Percentiles rank a stretch among this genome's conserved stretches.
These are phyloP conservation scores for Choristoneura rosaceana DNA, from an alignment of 2,888 invertebrate genomes.

Conservation along the genomic window DNA sequence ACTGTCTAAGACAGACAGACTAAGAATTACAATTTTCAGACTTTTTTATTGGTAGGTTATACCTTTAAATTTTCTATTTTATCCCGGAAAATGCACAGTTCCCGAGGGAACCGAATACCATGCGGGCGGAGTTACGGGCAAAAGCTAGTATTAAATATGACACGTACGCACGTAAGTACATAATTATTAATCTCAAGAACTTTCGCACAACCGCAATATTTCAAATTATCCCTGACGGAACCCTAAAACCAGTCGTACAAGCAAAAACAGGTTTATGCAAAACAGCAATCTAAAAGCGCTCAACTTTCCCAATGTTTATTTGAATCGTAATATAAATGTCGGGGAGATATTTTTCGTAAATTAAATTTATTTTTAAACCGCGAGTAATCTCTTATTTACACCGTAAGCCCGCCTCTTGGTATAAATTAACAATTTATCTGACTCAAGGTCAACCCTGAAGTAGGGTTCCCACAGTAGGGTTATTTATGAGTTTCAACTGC, in stretches of 20 bases:
- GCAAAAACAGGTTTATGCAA: slow-evolving; percentile 26
- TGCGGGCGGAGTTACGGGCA: no score
- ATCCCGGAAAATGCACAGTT: no score
- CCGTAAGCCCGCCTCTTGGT: slow-evolving; percentile 18
- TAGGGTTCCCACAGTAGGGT: neutral
- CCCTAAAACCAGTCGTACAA: neutral
- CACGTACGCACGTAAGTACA: no score
- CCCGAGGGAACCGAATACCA: no score
- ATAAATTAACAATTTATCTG: slow-evolving; percentile 33
- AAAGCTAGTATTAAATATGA: no score
- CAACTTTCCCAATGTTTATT: slow-evolving; percentile 30
- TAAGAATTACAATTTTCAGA: no score
- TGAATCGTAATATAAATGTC: slow-evolving; percentile 24
- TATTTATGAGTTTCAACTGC: neutral
- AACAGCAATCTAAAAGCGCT: slow-evolving; percentile 16
- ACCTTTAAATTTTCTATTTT: no score
- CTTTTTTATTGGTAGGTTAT: no score
- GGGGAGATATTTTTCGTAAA: slow-evolving; percentile 15
- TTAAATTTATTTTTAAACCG: slow-evolving; percentile 26
- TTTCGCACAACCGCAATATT: no score
- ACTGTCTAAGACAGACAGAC: no score
- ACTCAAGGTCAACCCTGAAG: slow-evolving; percentile 5
- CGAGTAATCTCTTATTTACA: slow-evolving; percentile 31
- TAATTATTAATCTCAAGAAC: no score
- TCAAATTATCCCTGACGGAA: no score